These are phyloP conservation scores for Phytoseiulus persimilis DNA, from an alignment of 2,888 invertebrate genomes.

Conservation along the genomic window DNA sequence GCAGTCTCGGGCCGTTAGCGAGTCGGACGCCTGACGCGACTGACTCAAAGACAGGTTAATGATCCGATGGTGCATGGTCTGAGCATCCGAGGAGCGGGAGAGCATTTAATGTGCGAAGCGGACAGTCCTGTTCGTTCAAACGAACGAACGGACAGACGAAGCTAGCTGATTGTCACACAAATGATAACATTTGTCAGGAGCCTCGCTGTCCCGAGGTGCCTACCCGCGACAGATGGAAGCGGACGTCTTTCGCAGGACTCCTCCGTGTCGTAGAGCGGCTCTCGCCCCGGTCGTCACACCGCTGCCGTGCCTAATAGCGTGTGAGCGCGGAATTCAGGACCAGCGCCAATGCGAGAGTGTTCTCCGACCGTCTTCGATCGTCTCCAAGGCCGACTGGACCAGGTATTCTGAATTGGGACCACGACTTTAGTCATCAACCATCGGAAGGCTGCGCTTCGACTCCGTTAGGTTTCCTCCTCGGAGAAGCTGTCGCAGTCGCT, in stretches of 20 bases:
- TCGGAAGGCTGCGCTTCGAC: no score
- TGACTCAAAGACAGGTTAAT: slow-evolving; percentile 38
- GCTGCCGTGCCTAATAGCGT: not conserved
- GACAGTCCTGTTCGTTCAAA: not conserved
- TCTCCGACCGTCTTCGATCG: no score
- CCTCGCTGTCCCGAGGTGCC: not conserved
- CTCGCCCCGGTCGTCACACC: not conserved
- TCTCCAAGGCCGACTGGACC: no score
- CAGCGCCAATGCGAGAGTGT: no score
- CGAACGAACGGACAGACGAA: not conserved
- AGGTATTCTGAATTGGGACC: no score
- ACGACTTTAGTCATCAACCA: no score
- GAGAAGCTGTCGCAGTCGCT: not conserved
- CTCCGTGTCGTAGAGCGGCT: not conserved
- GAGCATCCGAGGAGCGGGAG: not conserved
- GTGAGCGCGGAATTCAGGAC: no score
- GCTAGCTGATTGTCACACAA: slow-evolving; percentile 23
- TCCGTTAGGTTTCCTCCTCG: not conserved
- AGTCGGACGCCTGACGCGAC: not conserved
- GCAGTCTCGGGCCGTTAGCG: slow-evolving; percentile 26
- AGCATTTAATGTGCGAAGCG: slow-evolving; percentile 14
- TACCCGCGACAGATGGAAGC: not conserved
- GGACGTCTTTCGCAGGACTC: not conserved
- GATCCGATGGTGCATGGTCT: not conserved
- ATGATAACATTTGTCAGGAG: slow-evolving; percentile 36